Evolutionary conservation across 1,140 invertebrate species (phyloP).

Genomic region (Lamellibrachia luymesi): DNA sequence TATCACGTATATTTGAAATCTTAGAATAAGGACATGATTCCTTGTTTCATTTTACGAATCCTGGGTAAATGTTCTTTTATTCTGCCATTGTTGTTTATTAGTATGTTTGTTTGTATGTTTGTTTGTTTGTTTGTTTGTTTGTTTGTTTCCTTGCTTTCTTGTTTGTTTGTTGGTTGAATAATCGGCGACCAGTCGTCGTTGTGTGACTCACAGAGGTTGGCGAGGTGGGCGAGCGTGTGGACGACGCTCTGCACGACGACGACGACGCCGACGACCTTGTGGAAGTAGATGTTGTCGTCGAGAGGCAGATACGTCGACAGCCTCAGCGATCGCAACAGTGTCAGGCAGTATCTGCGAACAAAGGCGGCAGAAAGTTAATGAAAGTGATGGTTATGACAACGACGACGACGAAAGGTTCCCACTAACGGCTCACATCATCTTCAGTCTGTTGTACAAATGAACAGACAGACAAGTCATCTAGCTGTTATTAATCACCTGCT

Average conservation of each 20-base stretch:
- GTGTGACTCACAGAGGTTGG: constrained; percentile 74
- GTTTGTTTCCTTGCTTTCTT: not conserved
- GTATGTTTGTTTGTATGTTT: no score
- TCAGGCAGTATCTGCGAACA: constrained; percentile 71
- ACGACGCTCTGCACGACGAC: constrained; percentile 73
- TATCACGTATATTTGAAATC: no score
- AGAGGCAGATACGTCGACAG: constrained; percentile 74
- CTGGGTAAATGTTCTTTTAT: no score
- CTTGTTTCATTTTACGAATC: no score
- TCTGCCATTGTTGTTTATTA: no score
- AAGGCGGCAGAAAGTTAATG: not conserved
- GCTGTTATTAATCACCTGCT: no score
- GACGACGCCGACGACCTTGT: constrained; percentile 82
- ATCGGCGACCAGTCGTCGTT: not conserved
- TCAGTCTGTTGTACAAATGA: no score
- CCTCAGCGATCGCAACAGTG: constrained; percentile 76
- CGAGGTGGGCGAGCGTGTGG: constrained; percentile 82
- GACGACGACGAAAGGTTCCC: not conserved
- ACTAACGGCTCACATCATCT: no score
- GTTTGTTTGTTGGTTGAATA: not conserved
- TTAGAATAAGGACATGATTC: no score
- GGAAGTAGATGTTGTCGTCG: constrained; percentile 91
- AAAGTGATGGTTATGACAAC: not conserved
- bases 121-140: no score
- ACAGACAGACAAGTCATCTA: no score